Conservation (phyloP, 53 echinoderm and acorn worm species). For the Arbacia lixula region DNA sequence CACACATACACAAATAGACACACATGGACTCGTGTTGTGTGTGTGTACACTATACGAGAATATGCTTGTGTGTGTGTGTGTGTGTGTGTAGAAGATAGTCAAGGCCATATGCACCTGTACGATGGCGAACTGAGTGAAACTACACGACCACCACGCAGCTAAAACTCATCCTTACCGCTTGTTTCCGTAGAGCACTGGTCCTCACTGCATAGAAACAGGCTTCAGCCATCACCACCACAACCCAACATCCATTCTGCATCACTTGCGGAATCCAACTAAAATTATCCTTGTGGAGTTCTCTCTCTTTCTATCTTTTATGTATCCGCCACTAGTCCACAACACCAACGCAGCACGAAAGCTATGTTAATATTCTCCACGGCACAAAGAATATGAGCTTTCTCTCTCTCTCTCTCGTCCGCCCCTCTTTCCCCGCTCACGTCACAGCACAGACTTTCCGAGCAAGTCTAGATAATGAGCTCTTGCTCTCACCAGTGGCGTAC, state of each 20-base stretch:
- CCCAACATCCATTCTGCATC: slow-evolving; percentile 20
- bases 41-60: neutral
- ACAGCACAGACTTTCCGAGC: neutral
- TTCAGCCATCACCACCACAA: neutral
- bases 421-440: slow-evolving; percentile 9
- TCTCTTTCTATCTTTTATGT: no score
- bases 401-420: no score
- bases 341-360: no score
- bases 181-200: no score
- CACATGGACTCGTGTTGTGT: neutral
- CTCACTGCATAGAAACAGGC: neutral
- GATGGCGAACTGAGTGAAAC: slow-evolving; percentile 1
- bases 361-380: no score
- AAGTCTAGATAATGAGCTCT: neutral
- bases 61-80: slow-evolving; percentile 29
- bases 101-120: slow-evolving; percentile 51
- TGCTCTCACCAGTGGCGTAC: slow-evolving; percentile 23
- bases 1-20: slow-evolving; percentile 14
- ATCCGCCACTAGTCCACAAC: no score
- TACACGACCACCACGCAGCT: slow-evolving; percentile 41
- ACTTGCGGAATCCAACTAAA: no score
- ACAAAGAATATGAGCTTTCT: no score
- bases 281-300: no score
- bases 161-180: slow-evolving; percentile 43
- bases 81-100: slow-evolving; percentile 30